Evolutionary conservation across 1,140 invertebrate genomes (phyloP).

Genomic region (Nasonia longicornis): DNA sequence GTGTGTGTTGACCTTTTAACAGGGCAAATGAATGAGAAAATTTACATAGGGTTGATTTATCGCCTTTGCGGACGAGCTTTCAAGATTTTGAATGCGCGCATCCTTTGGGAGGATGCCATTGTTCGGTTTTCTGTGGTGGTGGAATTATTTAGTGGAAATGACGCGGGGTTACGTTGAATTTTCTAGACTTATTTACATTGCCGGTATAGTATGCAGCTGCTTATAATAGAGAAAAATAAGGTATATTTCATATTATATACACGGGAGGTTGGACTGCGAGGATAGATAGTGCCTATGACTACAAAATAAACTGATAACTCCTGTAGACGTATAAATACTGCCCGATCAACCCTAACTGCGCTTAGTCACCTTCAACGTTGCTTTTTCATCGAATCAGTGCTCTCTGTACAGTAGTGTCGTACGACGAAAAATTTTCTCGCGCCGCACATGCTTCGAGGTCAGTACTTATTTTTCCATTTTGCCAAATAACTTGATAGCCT

Average conservation of each 20-base stretch:
- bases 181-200: background rate
- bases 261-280: background rate
- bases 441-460: too few species aligned
- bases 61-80: background rate
- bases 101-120: background rate
- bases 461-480: too few species aligned
- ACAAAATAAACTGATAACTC: slow-evolving; percentile 44
- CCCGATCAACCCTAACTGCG: slow-evolving; percentile 28
- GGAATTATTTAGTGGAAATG: background rate
- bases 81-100: background rate
- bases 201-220: background rate
- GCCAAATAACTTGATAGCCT: too few species aligned
- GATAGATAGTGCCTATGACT: slow-evolving; percentile 59
- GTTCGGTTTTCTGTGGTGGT: background rate
- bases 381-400: slow-evolving; percentile 8
- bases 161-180: background rate
- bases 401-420: background rate
- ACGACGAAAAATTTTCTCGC: background rate
- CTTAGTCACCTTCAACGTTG: slow-evolving; percentile 14
- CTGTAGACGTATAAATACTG: slow-evolving; percentile 54
- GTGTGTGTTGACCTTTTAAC: slow-evolving; percentile 13
- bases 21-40: background rate
- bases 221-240: background rate
- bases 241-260: background rate
- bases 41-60: slow-evolving; percentile 25